Evolutionary conservation across 1,140 invertebrate species (phyloP), one percentile per base, ranked within the genome.

Genomic region (Pseudobourletiella spinata): DNA sequence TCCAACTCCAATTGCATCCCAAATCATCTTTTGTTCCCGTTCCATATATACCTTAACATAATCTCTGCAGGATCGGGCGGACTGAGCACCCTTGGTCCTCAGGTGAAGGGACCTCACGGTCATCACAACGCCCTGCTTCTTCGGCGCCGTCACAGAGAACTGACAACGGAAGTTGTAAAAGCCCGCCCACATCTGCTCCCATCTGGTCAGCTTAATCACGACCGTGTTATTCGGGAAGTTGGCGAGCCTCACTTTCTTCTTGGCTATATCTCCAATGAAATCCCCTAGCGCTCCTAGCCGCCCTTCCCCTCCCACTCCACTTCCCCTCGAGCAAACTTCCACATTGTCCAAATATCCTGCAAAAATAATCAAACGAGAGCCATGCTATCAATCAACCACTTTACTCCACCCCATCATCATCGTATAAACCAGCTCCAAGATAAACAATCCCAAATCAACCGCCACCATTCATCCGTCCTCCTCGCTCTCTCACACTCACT

Each of bases 211-310:
- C 42, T 67, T 67, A 16, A 70, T 39, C 26, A 59, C 50, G 14
- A 67, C 65, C 11, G 68, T 70, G 24, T 70, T 66, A 42, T 70
- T 70, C 1, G 63, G 60, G 54, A 64, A 70, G 32, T 70, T 70
- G n/a, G 3, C 30, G 11, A 70, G 48, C 3, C 54, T 59, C 28
- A 70, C 55, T 46, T 70, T 67, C 57, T 70, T 66, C 26, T 63
- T 70, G 20, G 61, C 8, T 0, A 61, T 42, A 8, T 42, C 39
- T 32, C 30, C 48, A 55, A 67, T 63, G 20, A 44, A 18, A 3
- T 8, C 11, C 24, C 2, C 30, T 32, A 22, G 28, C 3, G 25
- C 24, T 51, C 55, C 61, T 16, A 61, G 16, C 28, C 29, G 22
- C 20, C 6, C 8, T 16, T 16, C 14, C 28, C 29, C 30, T 20